Percentiles rank a stretch among this genome's conserved stretches.
phyloP scores from a whole-genome alignment of 2,797 vertebrate species.

The Chromobotia macracanthus region DNA sequence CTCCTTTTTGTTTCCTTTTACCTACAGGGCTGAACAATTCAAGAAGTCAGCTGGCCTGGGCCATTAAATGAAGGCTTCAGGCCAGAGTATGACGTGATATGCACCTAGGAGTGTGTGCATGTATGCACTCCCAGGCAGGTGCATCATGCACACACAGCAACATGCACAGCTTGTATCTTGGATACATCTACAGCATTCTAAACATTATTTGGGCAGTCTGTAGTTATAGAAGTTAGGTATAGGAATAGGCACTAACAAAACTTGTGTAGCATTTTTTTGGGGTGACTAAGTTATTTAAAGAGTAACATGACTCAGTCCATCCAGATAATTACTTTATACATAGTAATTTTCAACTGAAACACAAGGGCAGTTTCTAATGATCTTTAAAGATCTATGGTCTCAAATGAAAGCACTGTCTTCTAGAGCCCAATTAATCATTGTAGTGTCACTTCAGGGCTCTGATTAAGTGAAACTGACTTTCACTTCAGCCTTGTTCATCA shows the following conservation, averaged over 20 bases:
- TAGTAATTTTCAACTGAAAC: too few species aligned
- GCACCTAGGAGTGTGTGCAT: constrained; percentile 67
- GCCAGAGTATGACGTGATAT: constrained; percentile 86
- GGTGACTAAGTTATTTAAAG: not conserved
- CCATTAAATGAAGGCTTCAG: constrained; percentile 90
- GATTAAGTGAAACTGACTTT: not conserved
- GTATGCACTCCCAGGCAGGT: constrained; percentile 48
- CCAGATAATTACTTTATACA: not conserved
- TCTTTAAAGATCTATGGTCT: not conserved
- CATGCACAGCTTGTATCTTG: constrained; percentile 55
- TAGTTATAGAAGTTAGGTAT: not conserved
- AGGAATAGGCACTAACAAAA: not conserved
- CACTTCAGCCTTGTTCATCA: not conserved
- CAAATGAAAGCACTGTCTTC: constrained; percentile 17
- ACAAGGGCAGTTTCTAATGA: not conserved
- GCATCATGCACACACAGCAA: constrained; percentile 52
- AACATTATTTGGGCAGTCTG: not conserved
- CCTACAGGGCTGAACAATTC: constrained; percentile 92
- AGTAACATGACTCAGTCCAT: not conserved
- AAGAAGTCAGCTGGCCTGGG: constrained; percentile 94
- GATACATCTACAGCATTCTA: constrained; percentile 49
- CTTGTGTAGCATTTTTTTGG: too few species aligned
- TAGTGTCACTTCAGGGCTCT: constrained; percentile 4
- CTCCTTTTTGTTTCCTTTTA: constrained; percentile 89
- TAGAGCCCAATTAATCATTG: constrained; percentile 6